Percentiles rank a stretch among this genome's conserved stretches.
Conservation (phyloP, 2,113 vertebrate genomes). For the Emydura subglobosa region DNA sequence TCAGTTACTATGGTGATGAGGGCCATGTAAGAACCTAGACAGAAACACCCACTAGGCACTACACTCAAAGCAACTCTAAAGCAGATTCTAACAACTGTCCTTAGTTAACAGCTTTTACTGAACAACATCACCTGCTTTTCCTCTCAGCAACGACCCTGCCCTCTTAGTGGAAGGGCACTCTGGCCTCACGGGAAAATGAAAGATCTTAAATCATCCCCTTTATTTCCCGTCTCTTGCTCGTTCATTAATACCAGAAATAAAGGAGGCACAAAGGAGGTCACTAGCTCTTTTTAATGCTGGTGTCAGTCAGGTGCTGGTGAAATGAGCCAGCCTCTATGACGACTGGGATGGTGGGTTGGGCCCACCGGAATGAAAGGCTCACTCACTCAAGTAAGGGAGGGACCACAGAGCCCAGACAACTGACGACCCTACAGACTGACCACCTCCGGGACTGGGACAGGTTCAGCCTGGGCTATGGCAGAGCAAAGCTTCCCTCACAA, state of each 20-base stretch:
- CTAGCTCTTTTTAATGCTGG: neutral
- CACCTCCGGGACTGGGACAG: neutral
- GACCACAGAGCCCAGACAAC: fast-evolving
- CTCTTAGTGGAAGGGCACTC: neutral
- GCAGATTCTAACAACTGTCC: neutral
- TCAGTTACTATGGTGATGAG: neutral
- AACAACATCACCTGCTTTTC: conserved; percentile 30
- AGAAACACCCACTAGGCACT: neutral
- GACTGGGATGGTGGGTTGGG: neutral
- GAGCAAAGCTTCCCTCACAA: neutral
- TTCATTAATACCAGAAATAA: neutral
- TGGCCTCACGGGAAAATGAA: conserved; percentile 14
- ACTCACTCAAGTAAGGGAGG: neutral
- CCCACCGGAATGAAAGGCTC: neutral
- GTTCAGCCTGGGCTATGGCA: neutral
- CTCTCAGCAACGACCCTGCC: conserved; percentile 42
- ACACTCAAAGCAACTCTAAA: neutral
- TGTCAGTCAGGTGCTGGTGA: neutral
- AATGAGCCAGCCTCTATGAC: neutral
- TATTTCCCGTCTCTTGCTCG: neutral
- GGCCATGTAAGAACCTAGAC: neutral
- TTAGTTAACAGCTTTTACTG: neutral
- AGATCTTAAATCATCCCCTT: conserved; percentile 1
- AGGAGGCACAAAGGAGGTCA: neutral
- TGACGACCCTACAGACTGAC: neutral